A percentile compares a stretch with the other conserved stretches of the same genome.
Conservation (phyloP, 2,888 invertebrate species). For the Eupithecia insigniata region DNA sequence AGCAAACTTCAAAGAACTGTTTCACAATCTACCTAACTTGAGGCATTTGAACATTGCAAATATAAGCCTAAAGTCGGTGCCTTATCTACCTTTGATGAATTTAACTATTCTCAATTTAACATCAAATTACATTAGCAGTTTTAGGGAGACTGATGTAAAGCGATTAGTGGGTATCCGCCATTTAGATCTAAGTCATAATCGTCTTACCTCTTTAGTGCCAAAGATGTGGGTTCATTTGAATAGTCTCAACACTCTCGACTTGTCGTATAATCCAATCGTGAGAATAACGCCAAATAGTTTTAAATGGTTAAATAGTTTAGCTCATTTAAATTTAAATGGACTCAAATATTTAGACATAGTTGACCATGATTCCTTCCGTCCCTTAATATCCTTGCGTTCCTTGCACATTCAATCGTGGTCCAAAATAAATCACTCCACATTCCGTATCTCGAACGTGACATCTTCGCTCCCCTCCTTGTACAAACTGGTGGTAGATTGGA, state of each 20-base stretch:
- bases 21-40: slow-evolving; percentile 93
- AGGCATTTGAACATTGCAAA: slow-evolving; percentile 90
- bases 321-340: slow-evolving; percentile 89
- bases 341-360: slow-evolving; percentile 89
- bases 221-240: slow-evolving; percentile 89
- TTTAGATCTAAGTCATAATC: slow-evolving; percentile 91
- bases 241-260: slow-evolving; percentile 89
- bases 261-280: slow-evolving; percentile 92
- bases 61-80: slow-evolving; percentile 90
- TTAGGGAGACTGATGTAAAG: slow-evolving; percentile 88
- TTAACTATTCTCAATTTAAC: slow-evolving; percentile 92
- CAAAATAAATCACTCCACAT: slow-evolving; percentile 87
- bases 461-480: slow-evolving; percentile 89
- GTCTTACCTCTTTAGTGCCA: slow-evolving; percentile 89
- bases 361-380: slow-evolving; percentile 89
- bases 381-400: slow-evolving; percentile 88
- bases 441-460: slow-evolving; percentile 88
- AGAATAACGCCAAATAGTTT: slow-evolving; percentile 89
- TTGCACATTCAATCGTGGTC: slow-evolving; percentile 90
- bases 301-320: slow-evolving; percentile 87
- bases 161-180: slow-evolving; percentile 88
- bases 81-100: slow-evolving; percentile 90
- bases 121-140: slow-evolving; percentile 89
- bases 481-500: slow-evolving; percentile 90
- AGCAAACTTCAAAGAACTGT: slow-evolving; percentile 93